Conservation (phyloP, 2,888 invertebrate genomes). For the Trissolcus brochymenae region DNA sequence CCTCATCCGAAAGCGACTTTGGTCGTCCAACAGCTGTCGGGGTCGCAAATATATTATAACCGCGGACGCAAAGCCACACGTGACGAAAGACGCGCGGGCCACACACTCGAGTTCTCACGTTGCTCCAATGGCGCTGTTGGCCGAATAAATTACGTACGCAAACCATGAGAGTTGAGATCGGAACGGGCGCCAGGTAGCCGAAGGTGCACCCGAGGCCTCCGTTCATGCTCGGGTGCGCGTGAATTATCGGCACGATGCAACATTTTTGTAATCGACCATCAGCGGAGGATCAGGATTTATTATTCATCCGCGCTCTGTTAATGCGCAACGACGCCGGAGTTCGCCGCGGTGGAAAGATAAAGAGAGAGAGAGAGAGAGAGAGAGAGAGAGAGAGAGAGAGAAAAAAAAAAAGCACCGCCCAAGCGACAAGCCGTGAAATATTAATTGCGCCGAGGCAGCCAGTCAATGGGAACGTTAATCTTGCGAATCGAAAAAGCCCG, state of each 20-base stretch:
- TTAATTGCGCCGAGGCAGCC: constrained; percentile 45
- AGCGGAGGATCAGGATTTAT: constrained; percentile 25
- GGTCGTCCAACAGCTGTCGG: no score
- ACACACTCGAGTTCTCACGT: no score
- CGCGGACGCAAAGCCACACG: no score
- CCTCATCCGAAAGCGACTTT: background rate
- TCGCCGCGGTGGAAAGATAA: constrained; percentile 26
- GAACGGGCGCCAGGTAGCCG: constrained; percentile 48
- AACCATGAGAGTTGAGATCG: constrained; percentile 54
- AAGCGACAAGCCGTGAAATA: constrained; percentile 48
- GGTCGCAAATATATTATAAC: no score
- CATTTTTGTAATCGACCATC: constrained; percentile 39
- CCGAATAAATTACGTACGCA: constrained; percentile 59
- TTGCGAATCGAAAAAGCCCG: constrained; percentile 23
- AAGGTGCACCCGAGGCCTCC: constrained; percentile 65
- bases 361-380: constrained; percentile 35
- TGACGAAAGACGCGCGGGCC: no score
- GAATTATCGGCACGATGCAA: constrained; percentile 38
- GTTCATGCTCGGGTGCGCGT: constrained; percentile 56
- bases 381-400: background rate
- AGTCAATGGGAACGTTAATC: constrained; percentile 53
- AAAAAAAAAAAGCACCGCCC: background rate
- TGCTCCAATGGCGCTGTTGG: background rate
- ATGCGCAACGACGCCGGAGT: constrained; percentile 35
- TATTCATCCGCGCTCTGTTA: constrained; percentile 32